phyloP scores from a whole-genome alignment of 2,113 vertebrate species.

The Pygoscelis adeliae region DNA sequence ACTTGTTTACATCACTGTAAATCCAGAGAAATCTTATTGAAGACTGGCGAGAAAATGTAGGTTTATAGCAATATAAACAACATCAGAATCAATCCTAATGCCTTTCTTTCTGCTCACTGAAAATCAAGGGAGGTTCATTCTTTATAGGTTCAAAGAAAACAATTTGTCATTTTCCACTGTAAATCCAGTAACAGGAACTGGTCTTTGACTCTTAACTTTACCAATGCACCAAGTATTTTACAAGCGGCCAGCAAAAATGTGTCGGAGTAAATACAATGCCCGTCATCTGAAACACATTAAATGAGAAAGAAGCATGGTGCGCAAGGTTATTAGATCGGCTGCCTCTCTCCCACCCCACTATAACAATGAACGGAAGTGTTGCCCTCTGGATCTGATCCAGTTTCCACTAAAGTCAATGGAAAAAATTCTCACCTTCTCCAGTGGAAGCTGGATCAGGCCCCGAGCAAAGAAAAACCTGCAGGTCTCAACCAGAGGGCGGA shows the following conservation, averaged over 20 bases:
- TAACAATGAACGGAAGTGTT: conserved; percentile 54
- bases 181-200: neutral
- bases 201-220: neutral
- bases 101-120: neutral
- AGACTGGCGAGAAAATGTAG: neutral
- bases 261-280: neutral
- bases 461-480: neutral
- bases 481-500: neutral
- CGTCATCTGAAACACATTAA: conserved; percentile 23
- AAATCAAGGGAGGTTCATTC: neutral
- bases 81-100: neutral
- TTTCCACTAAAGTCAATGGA: neutral
- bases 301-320: neutral
- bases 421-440: conserved; percentile 14
- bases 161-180: neutral
- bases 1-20: neutral
- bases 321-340: neutral
- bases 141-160: neutral
- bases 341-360: conserved; percentile 14
- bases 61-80: neutral
- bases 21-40: neutral
- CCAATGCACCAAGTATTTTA: neutral
- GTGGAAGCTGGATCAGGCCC: neutral
- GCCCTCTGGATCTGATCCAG: conserved; percentile 24
- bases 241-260: neutral